Base-by-base conservation (phyloP, 1,140 invertebrate genomes). In the Aporrectodea caliginosa region DNA sequence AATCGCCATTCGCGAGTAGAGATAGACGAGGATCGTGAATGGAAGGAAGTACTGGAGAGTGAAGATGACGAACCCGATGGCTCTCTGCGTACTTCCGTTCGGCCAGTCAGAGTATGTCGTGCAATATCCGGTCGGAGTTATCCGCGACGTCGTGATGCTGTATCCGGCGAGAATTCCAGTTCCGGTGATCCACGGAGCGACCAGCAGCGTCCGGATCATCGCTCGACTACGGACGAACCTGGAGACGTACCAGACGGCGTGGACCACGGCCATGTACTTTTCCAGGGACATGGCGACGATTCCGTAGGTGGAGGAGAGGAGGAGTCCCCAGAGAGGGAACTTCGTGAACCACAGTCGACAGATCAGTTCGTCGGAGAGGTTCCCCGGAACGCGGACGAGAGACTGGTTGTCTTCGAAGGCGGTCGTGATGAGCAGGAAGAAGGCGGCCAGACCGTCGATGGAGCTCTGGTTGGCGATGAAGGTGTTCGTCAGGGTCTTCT, bases 231-330 rank as follows among this genome's bases (percentile, higher is more conserved):
- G 33, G 16, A 76, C 29, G 30, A 81, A 78, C 35, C 58, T 43
- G 1, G 29, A 27, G 32, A 34, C 77, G 77, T 81, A 75, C n/a
- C 69, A 74, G n/a, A 81, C 35, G 1, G 80, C 76, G 35, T 81
- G 73, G 1, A 81, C 77, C 30, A 81, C 35, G 14, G 34, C 76
- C 29, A 81, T 31, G 76, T 78, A 81, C 35, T 75, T 73, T 14
- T 81, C 80, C 29, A 78, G 27, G 32, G 75, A 79, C 29, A 81
- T 32, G 16, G 68, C 35, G 1, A 81, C 32, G 1, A 81, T 68
- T 31, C 35, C 35, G 75, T 81, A 81, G 30, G 77, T 81, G 34
- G 80, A 81, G 16, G 76, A 33, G 2, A 78, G 32, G 30, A 81
- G 34, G 1, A 77, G 35, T 1, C 69, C 32, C 80, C 80, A 81